phyloP scores from a whole-genome alignment of 1,140 invertebrate genomes.

The Drosophila parabipectinata region DNA sequence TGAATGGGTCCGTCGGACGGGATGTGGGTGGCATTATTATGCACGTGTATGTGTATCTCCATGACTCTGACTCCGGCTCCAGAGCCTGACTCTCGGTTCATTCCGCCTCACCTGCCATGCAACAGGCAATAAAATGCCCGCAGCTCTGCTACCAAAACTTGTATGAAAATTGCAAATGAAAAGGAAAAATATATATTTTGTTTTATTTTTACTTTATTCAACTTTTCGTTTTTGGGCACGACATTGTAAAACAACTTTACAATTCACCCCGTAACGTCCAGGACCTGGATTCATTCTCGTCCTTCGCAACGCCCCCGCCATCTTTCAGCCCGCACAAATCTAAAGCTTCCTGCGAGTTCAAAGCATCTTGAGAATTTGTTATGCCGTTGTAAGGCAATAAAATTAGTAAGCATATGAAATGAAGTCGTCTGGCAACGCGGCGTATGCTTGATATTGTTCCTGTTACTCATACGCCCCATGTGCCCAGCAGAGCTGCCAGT shows the following conservation, averaged over 20 bases:
- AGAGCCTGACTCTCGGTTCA: not conserved
- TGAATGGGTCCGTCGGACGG: slow-evolving; percentile 11
- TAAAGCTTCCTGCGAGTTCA: slow-evolving; percentile 51
- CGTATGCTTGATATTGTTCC: slow-evolving; percentile 44
- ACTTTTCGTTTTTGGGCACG: slow-evolving; percentile 27
- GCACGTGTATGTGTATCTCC: slow-evolving; percentile 21
- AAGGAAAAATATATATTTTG: slow-evolving; percentile 49
- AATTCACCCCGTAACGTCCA: not conserved
- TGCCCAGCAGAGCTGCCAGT: slow-evolving; percentile 3
- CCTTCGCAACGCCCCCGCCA: not conserved
- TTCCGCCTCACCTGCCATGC: slow-evolving; percentile 27
- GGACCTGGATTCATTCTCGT: no score
- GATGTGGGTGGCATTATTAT: slow-evolving; percentile 26
- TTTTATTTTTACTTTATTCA: slow-evolving; percentile 30
- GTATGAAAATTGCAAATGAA: slow-evolving; percentile 67
- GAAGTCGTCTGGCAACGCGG: slow-evolving; percentile 51
- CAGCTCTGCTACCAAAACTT: slow-evolving; percentile 46
- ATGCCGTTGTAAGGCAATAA: slow-evolving; percentile 53
- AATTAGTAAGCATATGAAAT: slow-evolving; percentile 64
- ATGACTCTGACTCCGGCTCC: slow-evolving; percentile 11
- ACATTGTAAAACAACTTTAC: slow-evolving; percentile 38
- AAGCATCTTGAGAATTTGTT: slow-evolving; percentile 50
- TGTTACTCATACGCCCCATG: slow-evolving; percentile 58
- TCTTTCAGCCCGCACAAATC: slow-evolving; percentile 11
- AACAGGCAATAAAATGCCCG: slow-evolving; percentile 65